Base-by-base conservation (phyloP, 2,797 vertebrate genomes). In the Denticeps clupeoides region DNA sequence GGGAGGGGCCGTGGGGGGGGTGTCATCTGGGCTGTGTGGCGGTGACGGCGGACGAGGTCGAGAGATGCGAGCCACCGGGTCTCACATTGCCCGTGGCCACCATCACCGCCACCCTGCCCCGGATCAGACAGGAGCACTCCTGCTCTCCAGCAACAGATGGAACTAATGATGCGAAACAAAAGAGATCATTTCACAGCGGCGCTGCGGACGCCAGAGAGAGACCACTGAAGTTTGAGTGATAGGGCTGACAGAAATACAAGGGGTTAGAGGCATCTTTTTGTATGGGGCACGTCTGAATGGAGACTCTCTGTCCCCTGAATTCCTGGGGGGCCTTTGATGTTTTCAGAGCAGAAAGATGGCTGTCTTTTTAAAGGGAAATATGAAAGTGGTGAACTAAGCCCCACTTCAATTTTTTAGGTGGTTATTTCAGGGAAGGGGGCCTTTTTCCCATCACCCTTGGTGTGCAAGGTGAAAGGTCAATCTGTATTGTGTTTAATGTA, bases 91-190 rank as follows among this genome's bases (percentile, higher is more conserved):
- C 73, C 83, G 73, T 77, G 74, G 82, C 80, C 79, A 82, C 79
- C 84, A 80, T 82, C 77, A 81, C 75, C 71, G 18, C 71, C 70
- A 73, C 80, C 68, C 77, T 75, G 71, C 77, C 68, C 70, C 69
- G 60, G 73, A 85, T 82, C 37, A 87, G 78, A 82, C 76, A 79
- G 72, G 72, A 68, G 70, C 70, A 73, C 52, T 58, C 71, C 75
- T 71, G 59, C 70, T n/a, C n/a, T n/a, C n/a, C n/a, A n/a, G 69
- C 80, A 86, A 85, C 88, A 90, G 86, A 88, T 88, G 84, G 85
- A 80, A 86, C 84, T 87, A 88, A 90, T 87, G 86, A 87, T 84
- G 83, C 85, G 85, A 80, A 81, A 83, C 82, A 87, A 88, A 89
- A 83, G 81, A 86, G 87, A 84, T 86, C 79, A 82, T 83, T 80